Evolutionary conservation across 2,888 invertebrate species (phyloP).

Genomic region (Eupithecia centaureata): DNA sequence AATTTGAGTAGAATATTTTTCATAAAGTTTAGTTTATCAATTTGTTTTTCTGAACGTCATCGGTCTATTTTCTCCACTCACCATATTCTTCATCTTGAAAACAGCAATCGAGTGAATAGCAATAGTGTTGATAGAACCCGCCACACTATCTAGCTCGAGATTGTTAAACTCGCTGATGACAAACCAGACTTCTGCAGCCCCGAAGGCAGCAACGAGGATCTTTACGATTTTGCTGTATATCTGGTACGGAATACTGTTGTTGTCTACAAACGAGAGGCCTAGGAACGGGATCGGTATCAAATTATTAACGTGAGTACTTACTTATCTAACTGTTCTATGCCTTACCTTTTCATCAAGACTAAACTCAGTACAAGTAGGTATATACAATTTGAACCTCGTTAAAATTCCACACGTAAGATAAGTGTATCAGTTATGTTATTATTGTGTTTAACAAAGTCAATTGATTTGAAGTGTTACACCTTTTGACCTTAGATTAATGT

Average conservation of each 20-base stretch:
- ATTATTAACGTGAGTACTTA: too few species aligned
- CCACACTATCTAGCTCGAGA: constrained; percentile 55
- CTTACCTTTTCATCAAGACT: too few species aligned
- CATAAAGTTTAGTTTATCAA: neutral
- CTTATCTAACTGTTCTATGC: too few species aligned
- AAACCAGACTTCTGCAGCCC: constrained; percentile 61
- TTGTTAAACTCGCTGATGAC: constrained; percentile 49
- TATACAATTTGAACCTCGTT: neutral
- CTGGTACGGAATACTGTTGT: constrained; percentile 52
- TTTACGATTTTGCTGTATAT: constrained; percentile 57
- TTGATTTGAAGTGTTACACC: neutral
- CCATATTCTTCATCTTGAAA: constrained; percentile 65
- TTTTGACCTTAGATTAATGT: neutral
- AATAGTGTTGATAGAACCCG: constrained; percentile 60
- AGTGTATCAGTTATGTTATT: neutral
- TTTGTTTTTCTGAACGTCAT: neutral
- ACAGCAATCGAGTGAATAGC: constrained; percentile 63
- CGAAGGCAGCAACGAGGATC: constrained; percentile 49
- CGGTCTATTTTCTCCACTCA: constrained; percentile 42
- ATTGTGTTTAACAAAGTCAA: neutral
- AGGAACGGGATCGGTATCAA: constrained; percentile 2
- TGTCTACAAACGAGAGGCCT: constrained; percentile 60
- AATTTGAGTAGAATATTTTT: neutral
- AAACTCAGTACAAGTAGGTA: neutral
- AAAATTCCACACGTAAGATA: neutral